Evolutionary conservation across 2,113 vertebrate genomes (phyloP).

Genomic region (Gyps fulvus): DNA sequence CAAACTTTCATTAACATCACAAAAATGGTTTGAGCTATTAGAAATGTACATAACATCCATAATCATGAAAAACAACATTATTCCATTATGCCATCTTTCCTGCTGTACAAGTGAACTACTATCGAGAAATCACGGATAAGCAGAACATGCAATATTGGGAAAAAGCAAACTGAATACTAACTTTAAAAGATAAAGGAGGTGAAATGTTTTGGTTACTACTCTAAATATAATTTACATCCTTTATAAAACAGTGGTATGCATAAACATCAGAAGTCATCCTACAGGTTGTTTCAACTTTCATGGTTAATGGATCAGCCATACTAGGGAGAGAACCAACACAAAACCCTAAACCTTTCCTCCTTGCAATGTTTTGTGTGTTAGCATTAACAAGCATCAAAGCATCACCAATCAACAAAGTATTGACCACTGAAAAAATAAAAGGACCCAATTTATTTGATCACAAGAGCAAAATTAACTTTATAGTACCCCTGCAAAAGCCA

Average conservation of each 20-base stretch:
- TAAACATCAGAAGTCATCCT: neutral
- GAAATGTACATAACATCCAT: neutral
- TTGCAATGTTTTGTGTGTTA: neutral
- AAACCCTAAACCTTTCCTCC: neutral
- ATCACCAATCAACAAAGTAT: neutral
- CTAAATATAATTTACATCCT: neutral
- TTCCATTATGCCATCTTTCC: neutral
- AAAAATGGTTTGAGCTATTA: neutral
- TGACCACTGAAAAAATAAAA: neutral
- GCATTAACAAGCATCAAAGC: neutral
- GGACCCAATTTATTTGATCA: neutral
- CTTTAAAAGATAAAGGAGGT: neutral
- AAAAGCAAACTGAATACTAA: neutral
- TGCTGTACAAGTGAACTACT: neutral
- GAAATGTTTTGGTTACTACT: neutral
- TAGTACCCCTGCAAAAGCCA: neutral
- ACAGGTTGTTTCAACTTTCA: neutral
- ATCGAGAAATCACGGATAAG: rapidly evolving
- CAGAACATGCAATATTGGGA: neutral
- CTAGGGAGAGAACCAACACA: neutral
- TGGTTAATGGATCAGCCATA: neutral
- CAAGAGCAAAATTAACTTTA: neutral
- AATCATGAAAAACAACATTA: neutral
- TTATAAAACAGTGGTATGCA: neutral
- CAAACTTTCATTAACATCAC: neutral